These are phyloP conservation scores for Abrostola triplasia DNA, from an alignment of 2,888 invertebrate species.

Conservation along the genomic window DNA sequence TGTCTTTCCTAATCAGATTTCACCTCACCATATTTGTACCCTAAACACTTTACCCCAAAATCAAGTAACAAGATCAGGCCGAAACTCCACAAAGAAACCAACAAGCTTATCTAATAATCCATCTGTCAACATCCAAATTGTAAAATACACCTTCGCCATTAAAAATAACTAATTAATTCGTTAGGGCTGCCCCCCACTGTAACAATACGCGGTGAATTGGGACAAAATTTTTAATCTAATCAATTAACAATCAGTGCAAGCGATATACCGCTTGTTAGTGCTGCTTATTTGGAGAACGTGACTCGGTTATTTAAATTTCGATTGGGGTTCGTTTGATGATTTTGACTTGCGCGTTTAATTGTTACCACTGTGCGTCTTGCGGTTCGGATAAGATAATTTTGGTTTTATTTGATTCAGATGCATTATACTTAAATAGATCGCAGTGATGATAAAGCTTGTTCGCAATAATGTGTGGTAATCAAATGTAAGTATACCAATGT, in stretches of 20 bases:
- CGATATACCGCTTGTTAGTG: constrained; percentile 87
- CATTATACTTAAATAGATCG: neutral
- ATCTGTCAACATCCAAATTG: constrained; percentile 80
- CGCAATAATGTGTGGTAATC: too few species aligned
- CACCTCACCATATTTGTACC: neutral
- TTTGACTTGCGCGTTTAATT: constrained; percentile 81
- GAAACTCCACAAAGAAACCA: constrained; percentile 38
- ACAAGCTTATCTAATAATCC: constrained; percentile 62
- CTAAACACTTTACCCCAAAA: constrained; percentile 47
- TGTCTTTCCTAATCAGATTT: constrained; percentile 5
- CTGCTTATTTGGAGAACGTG: constrained; percentile 87
- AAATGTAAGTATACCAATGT: too few species aligned
- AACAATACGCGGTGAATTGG: constrained; percentile 83
- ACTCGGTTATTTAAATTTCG: constrained; percentile 83
- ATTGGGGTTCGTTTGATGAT: constrained; percentile 80
- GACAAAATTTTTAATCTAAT: constrained; percentile 87
- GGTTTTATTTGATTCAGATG: neutral
- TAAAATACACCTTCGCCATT: constrained; percentile 81
- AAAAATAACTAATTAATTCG: constrained; percentile 81
- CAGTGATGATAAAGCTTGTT: neutral
- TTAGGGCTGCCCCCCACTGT: constrained; percentile 71
- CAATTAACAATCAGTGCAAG: constrained; percentile 89
- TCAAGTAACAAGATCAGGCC: constrained; percentile 47
- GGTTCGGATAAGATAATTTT: constrained; percentile 32
- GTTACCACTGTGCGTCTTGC: constrained; percentile 69